Base-by-base conservation (phyloP, 2,888 invertebrate species). In the Spodoptera littoralis region DNA sequence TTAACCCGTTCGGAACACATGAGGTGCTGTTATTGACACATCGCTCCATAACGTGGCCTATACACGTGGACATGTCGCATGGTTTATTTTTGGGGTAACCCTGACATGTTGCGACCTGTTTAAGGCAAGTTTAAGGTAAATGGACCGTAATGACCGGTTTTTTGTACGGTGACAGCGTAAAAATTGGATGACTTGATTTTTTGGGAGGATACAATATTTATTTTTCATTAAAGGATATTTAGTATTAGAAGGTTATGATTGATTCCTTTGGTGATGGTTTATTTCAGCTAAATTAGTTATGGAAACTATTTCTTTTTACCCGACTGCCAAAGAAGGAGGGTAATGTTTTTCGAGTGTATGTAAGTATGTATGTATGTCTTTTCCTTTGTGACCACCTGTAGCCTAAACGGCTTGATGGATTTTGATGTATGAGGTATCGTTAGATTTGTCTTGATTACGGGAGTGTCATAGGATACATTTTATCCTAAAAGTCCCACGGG, bases 61-160 rank as follows among this genome's bases (percentile, higher is more conserved):
- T 27, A 69, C 69, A 73, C 71, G 73, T 72, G 69, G 54, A 44
- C 54, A 24, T 12, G n/a, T 55, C 60, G n/a, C 64, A 69, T 72
- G 73, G 60, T 64, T 69, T 64, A 70, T 70, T 60, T 72, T 64
- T 68, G 73, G 59, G 56, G 53, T 71, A 67, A 50, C 50, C 52
- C 46, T 53, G 63, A 63, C 22, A 44, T 45, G 58, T 30, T 53
- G 43, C 44, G 36, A 44, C 36, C 27, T 48, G 11, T 24, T 27
- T 8, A 9, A 8, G 24, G 47, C 11, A 30, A 45, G 44, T 59
- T 56, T 60, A 42, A 36, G 47, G 41, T 52, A 57, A 73, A 60
- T 73, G n/a, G 50, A 60, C 53, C 69, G 59, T 24, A 48, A 43
- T 63, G 47, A 54, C 49, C 11, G 47, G 49, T 43, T 60, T 18